Evolutionary conservation across 2,888 invertebrate species (phyloP).

Genomic region (Sphecodes monilicornis): DNA sequence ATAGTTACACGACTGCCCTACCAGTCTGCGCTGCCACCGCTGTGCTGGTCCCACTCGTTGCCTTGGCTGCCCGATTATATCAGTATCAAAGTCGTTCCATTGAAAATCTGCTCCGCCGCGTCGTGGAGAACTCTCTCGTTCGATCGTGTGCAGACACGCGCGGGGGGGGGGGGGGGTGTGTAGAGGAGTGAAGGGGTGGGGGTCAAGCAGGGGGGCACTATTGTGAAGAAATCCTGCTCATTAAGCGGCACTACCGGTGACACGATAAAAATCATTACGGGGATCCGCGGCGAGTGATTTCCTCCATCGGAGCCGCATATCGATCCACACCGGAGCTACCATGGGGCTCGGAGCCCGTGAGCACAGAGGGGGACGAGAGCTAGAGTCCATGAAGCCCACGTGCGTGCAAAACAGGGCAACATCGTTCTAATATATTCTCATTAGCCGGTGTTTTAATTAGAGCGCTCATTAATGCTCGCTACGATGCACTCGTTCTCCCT

Average conservation of each 20-base stretch:
- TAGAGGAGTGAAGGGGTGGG: not conserved
- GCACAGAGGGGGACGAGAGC: constrained; percentile 11
- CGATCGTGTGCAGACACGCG: not conserved
- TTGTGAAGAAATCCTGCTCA: constrained; percentile 40
- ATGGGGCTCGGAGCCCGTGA: constrained; percentile 29
- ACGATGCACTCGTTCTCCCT: constrained; percentile 61
- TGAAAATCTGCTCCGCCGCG: constrained; percentile 45
- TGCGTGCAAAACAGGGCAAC: constrained; percentile 73
- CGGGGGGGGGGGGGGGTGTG: not conserved
- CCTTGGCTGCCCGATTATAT: constrained; percentile 38
- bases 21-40: not conserved
- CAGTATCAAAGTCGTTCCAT: constrained; percentile 40
- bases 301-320: constrained; percentile 53
- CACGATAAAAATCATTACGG: constrained; percentile 52
- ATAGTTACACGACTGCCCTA: not conserved
- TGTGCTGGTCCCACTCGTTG: not conserved
- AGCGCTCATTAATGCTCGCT: constrained; percentile 79
- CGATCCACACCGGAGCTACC: constrained; percentile 53
- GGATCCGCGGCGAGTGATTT: constrained; percentile 60
- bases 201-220: not conserved
- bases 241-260: constrained; percentile 40
- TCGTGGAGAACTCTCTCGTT: constrained; percentile 1
- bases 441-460: constrained; percentile 81
- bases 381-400: constrained; percentile 61
- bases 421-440: constrained; percentile 81